Evolutionary conservation across 1,140 invertebrate genomes (phyloP).

Genomic region (Babylonia areolata): DNA sequence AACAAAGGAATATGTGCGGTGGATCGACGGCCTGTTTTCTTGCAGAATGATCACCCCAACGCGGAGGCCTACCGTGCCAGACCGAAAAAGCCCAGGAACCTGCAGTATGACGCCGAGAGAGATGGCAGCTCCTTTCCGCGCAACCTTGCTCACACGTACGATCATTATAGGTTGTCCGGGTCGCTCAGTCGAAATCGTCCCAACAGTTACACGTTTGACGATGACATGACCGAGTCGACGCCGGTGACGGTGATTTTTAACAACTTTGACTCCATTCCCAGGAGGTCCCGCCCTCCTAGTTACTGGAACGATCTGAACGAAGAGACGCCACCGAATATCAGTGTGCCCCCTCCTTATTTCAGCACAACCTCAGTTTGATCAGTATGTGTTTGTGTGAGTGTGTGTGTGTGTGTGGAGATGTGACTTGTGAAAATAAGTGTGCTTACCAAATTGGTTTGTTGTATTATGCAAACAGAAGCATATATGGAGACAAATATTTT

Average conservation of each 20-base stretch:
- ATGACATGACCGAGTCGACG: background rate
- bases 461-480: background rate
- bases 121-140: background rate
- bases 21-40: background rate
- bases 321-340: constrained; percentile 17
- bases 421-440: background rate
- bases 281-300: background rate
- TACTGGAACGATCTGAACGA: constrained; percentile 19
- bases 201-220: constrained; percentile 17
- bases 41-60: background rate
- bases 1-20: background rate
- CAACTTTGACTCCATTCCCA: constrained; percentile 22
- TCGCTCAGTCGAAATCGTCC: constrained; percentile 9
- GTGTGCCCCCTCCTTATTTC: constrained; percentile 15
- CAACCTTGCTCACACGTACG: background rate
- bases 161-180: constrained; percentile 2
- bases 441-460: background rate
- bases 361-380: constrained; percentile 10
- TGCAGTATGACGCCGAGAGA: background rate
- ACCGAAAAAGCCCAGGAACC: background rate
- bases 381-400: background rate
- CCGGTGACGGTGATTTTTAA: constrained; percentile 21
- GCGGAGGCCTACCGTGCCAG: background rate
- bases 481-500: background rate
- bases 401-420: background rate